phyloP scores from a whole-genome alignment of 2,797 vertebrate species.

The Peromyscus aztecus region DNA sequence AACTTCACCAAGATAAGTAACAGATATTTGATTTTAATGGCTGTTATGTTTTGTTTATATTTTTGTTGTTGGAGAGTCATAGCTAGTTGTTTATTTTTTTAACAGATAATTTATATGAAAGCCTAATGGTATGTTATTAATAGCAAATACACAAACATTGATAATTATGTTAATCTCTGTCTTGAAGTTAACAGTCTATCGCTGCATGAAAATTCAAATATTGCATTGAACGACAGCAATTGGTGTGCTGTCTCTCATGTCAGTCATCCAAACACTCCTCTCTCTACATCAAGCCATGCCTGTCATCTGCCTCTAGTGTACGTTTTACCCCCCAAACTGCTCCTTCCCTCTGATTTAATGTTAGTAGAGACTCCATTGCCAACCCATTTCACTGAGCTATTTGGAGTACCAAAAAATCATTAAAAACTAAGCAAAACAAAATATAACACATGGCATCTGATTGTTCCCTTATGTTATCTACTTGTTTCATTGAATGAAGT shows the following conservation, averaged over 20 bases:
- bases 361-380: background rate
- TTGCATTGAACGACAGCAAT: slow-evolving; percentile 8
- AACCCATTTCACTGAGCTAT: background rate
- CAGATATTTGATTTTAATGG: background rate
- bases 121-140: background rate
- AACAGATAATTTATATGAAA: background rate
- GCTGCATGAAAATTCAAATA: background rate
- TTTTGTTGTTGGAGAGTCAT: background rate
- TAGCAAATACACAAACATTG: background rate
- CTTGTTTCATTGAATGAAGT: background rate
- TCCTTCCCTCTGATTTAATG: background rate
- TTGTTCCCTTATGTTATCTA: background rate
- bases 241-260: background rate
- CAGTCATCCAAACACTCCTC: background rate
- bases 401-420: background rate
- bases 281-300: background rate
- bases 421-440: slow-evolving; percentile 19
- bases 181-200: background rate
- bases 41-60: background rate
- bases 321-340: background rate
- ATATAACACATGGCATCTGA: background rate
- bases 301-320: background rate
- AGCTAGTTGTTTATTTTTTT: background rate
- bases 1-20: background rate
- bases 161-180: background rate